Percentiles rank a stretch among this genome's conserved stretches.
These are phyloP conservation scores for Pseudachorutes palmiensis DNA, from an alignment of 1,140 invertebrate species.

Conservation along the genomic window DNA sequence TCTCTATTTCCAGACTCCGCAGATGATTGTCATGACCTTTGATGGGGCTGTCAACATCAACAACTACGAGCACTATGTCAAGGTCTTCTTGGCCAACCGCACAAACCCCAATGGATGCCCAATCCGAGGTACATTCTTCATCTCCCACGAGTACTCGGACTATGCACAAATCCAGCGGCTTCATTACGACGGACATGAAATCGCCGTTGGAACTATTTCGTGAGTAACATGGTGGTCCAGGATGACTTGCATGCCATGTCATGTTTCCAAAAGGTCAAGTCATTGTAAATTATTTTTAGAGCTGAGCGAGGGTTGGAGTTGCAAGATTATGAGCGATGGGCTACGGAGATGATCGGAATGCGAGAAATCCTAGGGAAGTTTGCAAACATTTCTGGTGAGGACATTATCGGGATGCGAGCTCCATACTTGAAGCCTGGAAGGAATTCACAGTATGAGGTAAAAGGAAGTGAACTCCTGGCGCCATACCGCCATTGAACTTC, in stretches of 20 bases:
- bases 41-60: slow-evolving; percentile 87
- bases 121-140: slow-evolving; percentile 85
- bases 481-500: no score
- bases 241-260: no score
- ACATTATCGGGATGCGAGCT: slow-evolving; percentile 78
- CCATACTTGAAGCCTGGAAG: slow-evolving; percentile 83
- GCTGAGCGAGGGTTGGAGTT: slow-evolving; percentile 72
- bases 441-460: slow-evolving; percentile 82
- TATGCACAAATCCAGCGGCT: slow-evolving; percentile 84
- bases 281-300: slow-evolving; percentile 38
- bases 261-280: no score
- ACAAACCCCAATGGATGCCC: slow-evolving; percentile 83
- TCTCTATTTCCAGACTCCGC: slow-evolving; percentile 74
- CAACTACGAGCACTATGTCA: slow-evolving; percentile 79
- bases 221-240: no score
- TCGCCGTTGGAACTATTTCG: slow-evolving; percentile 81
- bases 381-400: slow-evolving; percentile 67
- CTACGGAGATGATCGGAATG: slow-evolving; percentile 88
- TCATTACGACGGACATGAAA: slow-evolving; percentile 81
- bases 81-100: slow-evolving; percentile 67
- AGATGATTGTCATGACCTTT: slow-evolving; percentile 83
- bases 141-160: slow-evolving; percentile 90
- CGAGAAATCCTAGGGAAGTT: slow-evolving; percentile 74
- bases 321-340: slow-evolving; percentile 83
- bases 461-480: no score